Percentiles rank a stretch among this genome's conserved stretches.
Conservation (phyloP, 2,113 vertebrate genomes). For the Mesocricetus auratus region DNA sequence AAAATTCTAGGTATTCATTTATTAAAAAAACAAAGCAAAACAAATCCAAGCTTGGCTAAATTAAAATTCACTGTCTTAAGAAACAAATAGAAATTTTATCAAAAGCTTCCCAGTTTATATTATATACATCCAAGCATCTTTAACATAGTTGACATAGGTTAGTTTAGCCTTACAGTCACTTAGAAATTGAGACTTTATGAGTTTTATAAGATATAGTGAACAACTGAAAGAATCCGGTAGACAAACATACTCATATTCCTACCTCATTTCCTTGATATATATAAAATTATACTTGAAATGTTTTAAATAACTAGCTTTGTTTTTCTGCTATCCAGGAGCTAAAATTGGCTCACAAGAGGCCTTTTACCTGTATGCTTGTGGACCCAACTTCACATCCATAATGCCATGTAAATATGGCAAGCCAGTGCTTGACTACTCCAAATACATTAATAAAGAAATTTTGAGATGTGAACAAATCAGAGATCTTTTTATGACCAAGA, state of each 20-base stretch:
- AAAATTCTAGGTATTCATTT: background rate
- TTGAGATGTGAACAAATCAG: conserved; percentile 93
- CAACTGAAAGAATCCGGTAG: background rate
- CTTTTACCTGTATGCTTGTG: conserved; percentile 94
- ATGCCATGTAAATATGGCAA: conserved; percentile 98
- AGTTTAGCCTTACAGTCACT: background rate
- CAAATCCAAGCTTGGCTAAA: background rate
- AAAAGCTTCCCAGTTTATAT: conserved; percentile 5
- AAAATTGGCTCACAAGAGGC: conserved; percentile 94
- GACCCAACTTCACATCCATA: conserved; percentile 95
- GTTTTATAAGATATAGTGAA: conserved; percentile 12
- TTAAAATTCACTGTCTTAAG: background rate
- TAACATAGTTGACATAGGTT: background rate
- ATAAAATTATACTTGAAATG: conserved; percentile 36
- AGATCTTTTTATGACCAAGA: conserved; percentile 93
- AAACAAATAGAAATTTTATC: conserved; percentile 29
- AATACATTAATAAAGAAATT: conserved; percentile 94
- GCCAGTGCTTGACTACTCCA: conserved; percentile 89
- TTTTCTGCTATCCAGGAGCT: conserved; percentile 88
- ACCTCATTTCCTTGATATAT: conserved; percentile 30
- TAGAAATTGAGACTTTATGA: conserved; percentile 42
- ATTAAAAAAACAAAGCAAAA: background rate
- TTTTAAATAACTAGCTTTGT: conserved; percentile 54
- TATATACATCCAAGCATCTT: conserved; percentile 5
- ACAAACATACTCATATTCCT: background rate